Evolutionary conservation across 1,140 invertebrate genomes (phyloP).

Genomic region (Sminthurinus signatus): DNA sequence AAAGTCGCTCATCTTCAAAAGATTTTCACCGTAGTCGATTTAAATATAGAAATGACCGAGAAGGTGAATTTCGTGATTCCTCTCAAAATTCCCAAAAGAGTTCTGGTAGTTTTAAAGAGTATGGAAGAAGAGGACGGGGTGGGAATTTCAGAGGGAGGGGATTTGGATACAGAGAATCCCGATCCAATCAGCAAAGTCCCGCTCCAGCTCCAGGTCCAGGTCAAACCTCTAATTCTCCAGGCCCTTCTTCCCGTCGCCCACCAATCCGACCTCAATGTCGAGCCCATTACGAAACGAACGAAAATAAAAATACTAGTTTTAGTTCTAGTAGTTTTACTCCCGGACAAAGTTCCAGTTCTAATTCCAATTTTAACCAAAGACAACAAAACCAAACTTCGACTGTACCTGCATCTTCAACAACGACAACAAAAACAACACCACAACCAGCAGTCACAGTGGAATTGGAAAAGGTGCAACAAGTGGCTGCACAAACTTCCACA

Average conservation of each 20-base stretch:
- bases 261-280: background rate
- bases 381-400: background rate
- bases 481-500: background rate
- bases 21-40: background rate
- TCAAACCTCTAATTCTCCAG: background rate
- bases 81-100: too few relatives aligned
- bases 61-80: background rate
- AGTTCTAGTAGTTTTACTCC: too few relatives aligned
- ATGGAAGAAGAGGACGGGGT: too few relatives aligned
- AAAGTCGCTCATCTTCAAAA: too few relatives aligned
- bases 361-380: background rate
- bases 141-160: too few relatives aligned
- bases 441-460: background rate
- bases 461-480: background rate
- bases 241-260: background rate
- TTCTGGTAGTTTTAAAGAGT: too few relatives aligned
- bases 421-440: background rate
- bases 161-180: too few relatives aligned
- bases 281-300: background rate
- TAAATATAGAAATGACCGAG: background rate
- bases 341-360: too few relatives aligned
- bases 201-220: background rate
- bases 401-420: background rate
- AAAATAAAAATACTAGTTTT: too few relatives aligned
- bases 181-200: too few relatives aligned